Percentiles rank a stretch among this genome's conserved stretches.
phyloP scores from a whole-genome alignment of 1,140 invertebrate species.

The Macrocentrus cingulum region DNA sequence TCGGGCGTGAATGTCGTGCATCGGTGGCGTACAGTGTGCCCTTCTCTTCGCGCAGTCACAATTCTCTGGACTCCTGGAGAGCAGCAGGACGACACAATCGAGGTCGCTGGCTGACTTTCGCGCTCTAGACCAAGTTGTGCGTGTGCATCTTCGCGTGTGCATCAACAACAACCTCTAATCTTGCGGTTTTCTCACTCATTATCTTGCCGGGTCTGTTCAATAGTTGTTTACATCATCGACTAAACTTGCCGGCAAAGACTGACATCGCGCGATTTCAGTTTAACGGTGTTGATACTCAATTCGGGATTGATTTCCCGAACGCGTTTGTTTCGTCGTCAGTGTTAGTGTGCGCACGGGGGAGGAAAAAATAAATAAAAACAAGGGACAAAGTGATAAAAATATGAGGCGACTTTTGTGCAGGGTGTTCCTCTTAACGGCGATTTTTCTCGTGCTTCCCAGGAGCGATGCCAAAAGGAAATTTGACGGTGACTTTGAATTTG shows the following conservation, averaged over 20 bases:
- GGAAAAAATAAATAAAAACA: background rate
- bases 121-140: constrained; percentile 1
- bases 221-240: too few species aligned
- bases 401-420: constrained; percentile 29
- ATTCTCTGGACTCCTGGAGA: constrained; percentile 26
- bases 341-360: background rate
- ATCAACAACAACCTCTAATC: constrained; percentile 1
- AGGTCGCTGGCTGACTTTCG: constrained; percentile 15
- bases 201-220: too few species aligned
- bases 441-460: constrained; percentile 54
- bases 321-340: background rate
- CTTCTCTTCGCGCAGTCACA: constrained; percentile 27
- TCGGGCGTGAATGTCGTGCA: constrained; percentile 13
- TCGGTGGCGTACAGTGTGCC: constrained; percentile 22
- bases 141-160: constrained; percentile 9
- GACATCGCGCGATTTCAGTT: too few species aligned
- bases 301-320: background rate
- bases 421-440: constrained; percentile 51
- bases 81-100: constrained; percentile 12
- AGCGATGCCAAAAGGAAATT: constrained; percentile 63
- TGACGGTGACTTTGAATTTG: constrained; percentile 71
- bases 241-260: too few species aligned
- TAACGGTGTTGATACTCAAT: too few species aligned
- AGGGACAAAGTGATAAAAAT: constrained; percentile 1
- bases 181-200: too few species aligned